Evolutionary conservation across 1,140 invertebrate species (phyloP).

Genomic region (Archivesica marissinica): DNA sequence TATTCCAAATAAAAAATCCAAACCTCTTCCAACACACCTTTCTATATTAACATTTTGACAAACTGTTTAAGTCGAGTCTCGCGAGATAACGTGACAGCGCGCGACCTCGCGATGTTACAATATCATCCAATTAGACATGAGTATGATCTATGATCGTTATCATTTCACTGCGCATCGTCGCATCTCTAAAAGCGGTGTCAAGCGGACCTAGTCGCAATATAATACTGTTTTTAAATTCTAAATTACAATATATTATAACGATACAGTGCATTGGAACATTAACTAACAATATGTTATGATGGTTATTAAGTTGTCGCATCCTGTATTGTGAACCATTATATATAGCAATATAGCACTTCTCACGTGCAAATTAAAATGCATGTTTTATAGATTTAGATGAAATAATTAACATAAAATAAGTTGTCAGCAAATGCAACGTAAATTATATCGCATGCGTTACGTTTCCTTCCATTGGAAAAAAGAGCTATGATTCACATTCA

Average conservation of each 20-base stretch:
- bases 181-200: constrained; percentile 17
- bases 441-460: too few relatives aligned
- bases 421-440: too few relatives aligned
- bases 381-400: too few relatives aligned
- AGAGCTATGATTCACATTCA: too few relatives aligned
- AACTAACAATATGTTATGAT: too few relatives aligned
- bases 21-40: constrained; percentile 6
- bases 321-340: too few relatives aligned
- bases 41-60: constrained; percentile 51
- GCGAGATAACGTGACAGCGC: constrained; percentile 42
- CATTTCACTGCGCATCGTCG: constrained; percentile 32
- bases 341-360: too few relatives aligned
- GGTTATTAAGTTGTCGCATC: too few relatives aligned
- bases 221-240: background rate
- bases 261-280: constrained; percentile 1
- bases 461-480: too few relatives aligned
- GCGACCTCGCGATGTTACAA: constrained; percentile 58
- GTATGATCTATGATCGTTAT: constrained; percentile 50
- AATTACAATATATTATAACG: background rate
- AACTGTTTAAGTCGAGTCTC: constrained; percentile 38
- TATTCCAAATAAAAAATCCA: constrained; percentile 13
- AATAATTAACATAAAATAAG: too few relatives aligned
- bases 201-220: constrained; percentile 1
- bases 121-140: constrained; percentile 58
- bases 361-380: too few relatives aligned